A percentile compares a stretch with the other conserved stretches of the same genome.
These are phyloP conservation scores for Pangasianodon hypophthalmus DNA, from an alignment of 2,113 vertebrate genomes.

Conservation along the genomic window DNA sequence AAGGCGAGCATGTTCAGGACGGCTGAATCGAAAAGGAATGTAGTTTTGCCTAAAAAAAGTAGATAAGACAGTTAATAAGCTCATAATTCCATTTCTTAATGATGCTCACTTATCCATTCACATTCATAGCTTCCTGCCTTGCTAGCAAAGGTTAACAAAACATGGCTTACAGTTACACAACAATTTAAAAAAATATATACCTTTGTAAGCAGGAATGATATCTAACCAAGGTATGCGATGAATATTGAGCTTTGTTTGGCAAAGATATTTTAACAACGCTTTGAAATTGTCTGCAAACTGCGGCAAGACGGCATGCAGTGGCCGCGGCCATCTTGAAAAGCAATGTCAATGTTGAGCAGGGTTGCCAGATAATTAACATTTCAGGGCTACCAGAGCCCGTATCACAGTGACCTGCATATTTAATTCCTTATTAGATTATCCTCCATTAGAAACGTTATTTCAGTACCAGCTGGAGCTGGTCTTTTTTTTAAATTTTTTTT, in stretches of 20 bases:
- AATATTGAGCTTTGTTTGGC: slow-evolving; percentile 33
- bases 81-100: too few relatives aligned
- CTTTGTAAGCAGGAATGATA: slow-evolving; percentile 50
- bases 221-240: slow-evolving; percentile 21
- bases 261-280: slow-evolving; percentile 66
- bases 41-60: slow-evolving; percentile 6
- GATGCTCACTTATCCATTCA: neutral
- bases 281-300: slow-evolving; percentile 74
- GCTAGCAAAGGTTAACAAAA: neutral
- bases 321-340: slow-evolving; percentile 74
- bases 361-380: slow-evolving; percentile 42
- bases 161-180: neutral
- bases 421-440: neutral
- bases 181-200: slow-evolving; percentile 53
- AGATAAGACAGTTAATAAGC: neutral
- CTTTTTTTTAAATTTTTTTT: too few relatives aligned
- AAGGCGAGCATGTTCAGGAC: slow-evolving; percentile 58
- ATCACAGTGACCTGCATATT: neutral
- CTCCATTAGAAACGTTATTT: neutral
- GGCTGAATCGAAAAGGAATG: neutral
- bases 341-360: slow-evolving; percentile 48
- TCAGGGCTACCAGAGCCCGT: too few relatives aligned
- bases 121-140: neutral
- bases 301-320: slow-evolving; percentile 67
- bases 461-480: neutral